Evolutionary conservation across 2,113 vertebrate species (phyloP).

Genomic region (Lampris megalopsis): DNA sequence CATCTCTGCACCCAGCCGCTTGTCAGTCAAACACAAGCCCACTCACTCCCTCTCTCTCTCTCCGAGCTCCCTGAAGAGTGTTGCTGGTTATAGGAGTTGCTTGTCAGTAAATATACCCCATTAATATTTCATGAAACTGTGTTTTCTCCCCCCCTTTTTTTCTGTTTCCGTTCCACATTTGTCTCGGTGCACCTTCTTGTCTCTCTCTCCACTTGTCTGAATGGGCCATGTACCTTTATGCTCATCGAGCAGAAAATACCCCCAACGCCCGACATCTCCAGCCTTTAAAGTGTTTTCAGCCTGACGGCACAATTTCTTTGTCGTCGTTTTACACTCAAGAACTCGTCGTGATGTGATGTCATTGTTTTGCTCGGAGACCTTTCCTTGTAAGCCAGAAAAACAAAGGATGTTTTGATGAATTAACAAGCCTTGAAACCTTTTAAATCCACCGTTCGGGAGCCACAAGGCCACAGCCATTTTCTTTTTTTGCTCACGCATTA

Average conservation of each 20-base stretch:
- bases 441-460: constrained; percentile 53
- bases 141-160: constrained; percentile 58
- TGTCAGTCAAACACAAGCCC: constrained; percentile 69
- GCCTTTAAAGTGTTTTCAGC: constrained; percentile 77
- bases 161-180: constrained; percentile 37
- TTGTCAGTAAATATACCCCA: constrained; percentile 81
- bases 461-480: constrained; percentile 26
- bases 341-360: constrained; percentile 75
- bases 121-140: constrained; percentile 83
- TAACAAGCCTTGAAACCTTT: constrained; percentile 32
- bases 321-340: constrained; percentile 75
- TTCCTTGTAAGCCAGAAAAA: constrained; percentile 42
- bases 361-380: constrained; percentile 74
- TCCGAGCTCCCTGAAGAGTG: constrained; percentile 59
- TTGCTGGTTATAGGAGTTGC: constrained; percentile 64
- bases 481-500: constrained; percentile 69
- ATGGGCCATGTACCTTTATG: constrained; percentile 75
- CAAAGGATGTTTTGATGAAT: constrained; percentile 51
- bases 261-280: constrained; percentile 60
- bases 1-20: constrained; percentile 47
- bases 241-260: constrained; percentile 76
- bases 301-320: constrained; percentile 77
- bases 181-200: constrained; percentile 62
- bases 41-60: constrained; percentile 33
- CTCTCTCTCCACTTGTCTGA: constrained; percentile 76